Evolutionary conservation across 2,797 vertebrate species (phyloP), one percentile per base, ranked within the genome.

Genomic region (Dendrocincla tyrannina): DNA sequence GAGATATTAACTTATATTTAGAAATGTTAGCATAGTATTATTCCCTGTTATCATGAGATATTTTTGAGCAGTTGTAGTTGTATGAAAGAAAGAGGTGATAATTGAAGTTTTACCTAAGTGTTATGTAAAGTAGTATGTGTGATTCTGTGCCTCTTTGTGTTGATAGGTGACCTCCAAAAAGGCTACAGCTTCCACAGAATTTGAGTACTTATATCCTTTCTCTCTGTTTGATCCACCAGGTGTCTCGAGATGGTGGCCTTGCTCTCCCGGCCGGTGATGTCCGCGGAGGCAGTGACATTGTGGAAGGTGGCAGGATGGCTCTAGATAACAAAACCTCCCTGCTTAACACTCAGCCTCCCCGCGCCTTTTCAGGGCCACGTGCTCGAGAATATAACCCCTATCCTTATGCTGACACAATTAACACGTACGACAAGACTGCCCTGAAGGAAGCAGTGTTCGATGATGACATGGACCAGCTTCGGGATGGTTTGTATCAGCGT

Each of bases 241-340:
- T 98, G 6, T 98, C 99, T 58, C 98, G 99, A 37, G 99, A 99
- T 58, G 98, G 98, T 11, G 97, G 98, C 8, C 97, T 98, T 2
- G 98, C 98, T 5, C 98, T 98, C 25, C 99, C 98, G 0, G 98
- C 98, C 6, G 97, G 98, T 0, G 99, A 99, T 53, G 97, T 98
- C 50, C 99, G 99, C 16, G 97, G 99, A 42, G 97, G 98, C 44
- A 95, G 98, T 59, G 99, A 99, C 50, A 58, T 98, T 79, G 98
- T 99, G 46, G 99, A 99, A 97, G 99, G 99, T 0, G 98, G 99
- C 58, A 98, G 99, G 74, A 99, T 98, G 7, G 99, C 99, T 32
- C 97, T 99, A 79, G 99, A 99, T 96, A 99, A 99, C 98, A 99
- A 99, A 98, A 99, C 99, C 8, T 99, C 99, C 2, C 97, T 99